Evolutionary conservation across 2,888 invertebrate species (phyloP), one percentile per base, ranked within the genome.

Genomic region (Heterodera filipjevi): DNA sequence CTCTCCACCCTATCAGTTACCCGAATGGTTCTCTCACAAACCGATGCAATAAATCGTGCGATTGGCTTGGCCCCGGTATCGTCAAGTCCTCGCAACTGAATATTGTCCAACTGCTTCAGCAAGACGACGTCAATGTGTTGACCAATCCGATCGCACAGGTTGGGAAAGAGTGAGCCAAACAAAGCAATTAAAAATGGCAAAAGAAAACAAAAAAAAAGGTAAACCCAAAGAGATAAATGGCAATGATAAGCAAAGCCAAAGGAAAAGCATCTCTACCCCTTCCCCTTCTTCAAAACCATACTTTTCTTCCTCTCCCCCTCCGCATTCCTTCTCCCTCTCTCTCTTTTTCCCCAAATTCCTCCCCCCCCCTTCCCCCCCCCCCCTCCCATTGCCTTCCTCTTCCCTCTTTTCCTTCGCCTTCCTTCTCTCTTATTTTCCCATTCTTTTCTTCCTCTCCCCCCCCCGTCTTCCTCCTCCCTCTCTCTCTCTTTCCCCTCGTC

Each of bases 41-140:
- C 44, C 75, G 75, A 30, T 59, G 46, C 75, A 75, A 75, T 19
- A 75, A 75, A 59, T 75, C 75, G 27, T 75, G 75, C 66, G 75
- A 75, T 59, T 75, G 75, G 75, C 75, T 75, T 49, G 75, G 66
- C 14, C 53, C 75, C 39, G 59, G 59, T 12, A 27, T 27, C 27
- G 59, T 59, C 59, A 59, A 59, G 27, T n/a, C 59, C n/a, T 59
- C 27, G 8, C 59, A 59, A 22, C 27, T 27, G 59, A 59, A 27
- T 27, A 27, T 5, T 49, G 66, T 32, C 30, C 66, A 66, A 68
- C 68, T 68, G 32, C 33, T 32, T 14, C 33, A 68, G n/a, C 32
- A 75, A 8, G 75, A 75, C 39, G 75, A 75, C 22, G 66, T n/a
- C 66, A 46, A 49, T 49, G 33, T 66, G 35, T 39, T 39, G 30